These are phyloP conservation scores for Takifugu ocellatus DNA, from an alignment of 2,797 vertebrate species.

Conservation along the genomic window DNA sequence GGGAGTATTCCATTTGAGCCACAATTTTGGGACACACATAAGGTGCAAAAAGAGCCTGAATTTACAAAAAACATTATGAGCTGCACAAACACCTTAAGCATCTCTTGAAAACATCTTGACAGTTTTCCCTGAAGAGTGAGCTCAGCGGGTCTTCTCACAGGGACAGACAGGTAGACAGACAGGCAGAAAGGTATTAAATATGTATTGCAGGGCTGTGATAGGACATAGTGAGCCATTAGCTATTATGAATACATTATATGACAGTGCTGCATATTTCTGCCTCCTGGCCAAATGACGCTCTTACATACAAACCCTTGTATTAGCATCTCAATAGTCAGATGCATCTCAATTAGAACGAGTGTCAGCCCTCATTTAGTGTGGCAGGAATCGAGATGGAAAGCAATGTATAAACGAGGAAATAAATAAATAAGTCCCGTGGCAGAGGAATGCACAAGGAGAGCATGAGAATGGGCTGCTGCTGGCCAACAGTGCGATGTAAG, in stretches of 20 bases:
- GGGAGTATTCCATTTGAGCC: too few species aligned
- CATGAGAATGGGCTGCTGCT: background rate
- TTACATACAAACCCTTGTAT: slow-evolving; percentile 54
- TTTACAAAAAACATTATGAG: background rate
- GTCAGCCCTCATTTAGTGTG: slow-evolving; percentile 61
- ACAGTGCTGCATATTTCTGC: slow-evolving; percentile 55
- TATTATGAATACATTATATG: slow-evolving; percentile 66
- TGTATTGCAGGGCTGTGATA: slow-evolving; percentile 68
- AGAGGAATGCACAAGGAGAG: slow-evolving; percentile 6
- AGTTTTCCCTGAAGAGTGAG: slow-evolving; percentile 41
- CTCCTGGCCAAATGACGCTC: slow-evolving; percentile 32
- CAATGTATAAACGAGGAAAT: slow-evolving; percentile 52
- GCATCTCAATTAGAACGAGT: slow-evolving; percentile 74
- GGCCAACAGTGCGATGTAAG: slow-evolving; percentile 17
- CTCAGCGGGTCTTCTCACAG: slow-evolving; percentile 35
- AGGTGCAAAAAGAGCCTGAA: background rate
- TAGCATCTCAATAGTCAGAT: slow-evolving; percentile 66
- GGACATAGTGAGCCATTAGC: slow-evolving; percentile 64
- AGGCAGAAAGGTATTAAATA: slow-evolving; percentile 63
- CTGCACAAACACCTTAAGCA: slow-evolving; percentile 15
- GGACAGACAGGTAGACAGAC: slow-evolving; percentile 43
- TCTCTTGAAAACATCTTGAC: slow-evolving; percentile 28
- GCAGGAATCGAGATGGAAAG: slow-evolving; percentile 51
- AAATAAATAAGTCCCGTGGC: slow-evolving; percentile 35
- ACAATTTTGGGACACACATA: too few species aligned